Evolutionary conservation across 2,888 invertebrate genomes (phyloP).

Genomic region (Leptinotarsa tumamoca): DNA sequence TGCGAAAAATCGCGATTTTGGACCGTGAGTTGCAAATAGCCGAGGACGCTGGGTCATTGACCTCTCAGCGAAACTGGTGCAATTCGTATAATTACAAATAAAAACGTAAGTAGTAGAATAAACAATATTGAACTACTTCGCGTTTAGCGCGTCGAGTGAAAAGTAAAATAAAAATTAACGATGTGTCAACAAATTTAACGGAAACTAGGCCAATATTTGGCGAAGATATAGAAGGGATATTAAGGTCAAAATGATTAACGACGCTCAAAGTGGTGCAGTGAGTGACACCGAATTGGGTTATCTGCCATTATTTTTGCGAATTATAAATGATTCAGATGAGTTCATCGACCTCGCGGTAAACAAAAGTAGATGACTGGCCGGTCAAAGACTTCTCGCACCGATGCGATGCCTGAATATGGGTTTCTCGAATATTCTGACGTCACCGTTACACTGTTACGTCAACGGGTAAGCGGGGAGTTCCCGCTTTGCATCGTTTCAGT

Average conservation of each 20-base stretch:
- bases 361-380: conserved; percentile 43
- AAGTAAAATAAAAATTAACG: conserved; percentile 33
- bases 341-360: conserved; percentile 43
- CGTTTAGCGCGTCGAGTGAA: conserved; percentile 31
- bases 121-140: conserved; percentile 35
- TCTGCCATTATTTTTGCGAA: conserved; percentile 55
- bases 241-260: conserved; percentile 49
- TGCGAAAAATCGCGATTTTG: conserved; percentile 12
- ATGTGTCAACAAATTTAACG: conserved; percentile 31
- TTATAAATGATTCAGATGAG: conserved; percentile 51
- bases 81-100: conserved; percentile 49
- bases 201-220: conserved; percentile 39
- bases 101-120: conserved; percentile 50
- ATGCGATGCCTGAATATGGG: conserved; percentile 59
- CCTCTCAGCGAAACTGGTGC: conserved; percentile 48
- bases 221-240: conserved; percentile 43
- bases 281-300: conserved; percentile 57
- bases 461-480: conserved; percentile 49
- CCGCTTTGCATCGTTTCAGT: conserved; percentile 53
- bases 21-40: conserved; percentile 24
- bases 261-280: conserved; percentile 50
- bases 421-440: conserved; percentile 62
- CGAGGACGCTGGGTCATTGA: conserved; percentile 42
- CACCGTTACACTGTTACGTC: conserved; percentile 58
- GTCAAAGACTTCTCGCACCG: conserved; percentile 61